Conservation (phyloP, 1,140 invertebrate genomes). For the Anastrepha obliqua region DNA sequence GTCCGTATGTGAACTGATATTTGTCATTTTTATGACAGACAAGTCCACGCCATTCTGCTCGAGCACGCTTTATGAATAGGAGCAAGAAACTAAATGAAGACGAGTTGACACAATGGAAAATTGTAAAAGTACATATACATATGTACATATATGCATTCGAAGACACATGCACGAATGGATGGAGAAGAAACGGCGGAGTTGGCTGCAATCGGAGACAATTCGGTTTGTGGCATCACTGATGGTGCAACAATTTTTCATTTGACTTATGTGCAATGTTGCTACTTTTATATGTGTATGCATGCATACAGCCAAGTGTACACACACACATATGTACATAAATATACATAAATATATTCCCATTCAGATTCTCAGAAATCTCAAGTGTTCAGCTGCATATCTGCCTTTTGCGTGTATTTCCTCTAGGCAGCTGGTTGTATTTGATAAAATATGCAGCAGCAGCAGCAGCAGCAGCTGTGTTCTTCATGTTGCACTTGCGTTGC, state of each 20-base stretch:
- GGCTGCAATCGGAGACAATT: conserved; percentile 19
- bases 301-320: background rate
- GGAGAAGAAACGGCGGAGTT: background rate
- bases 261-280: background rate
- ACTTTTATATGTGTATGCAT: background rate
- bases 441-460: background rate
- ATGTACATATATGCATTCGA: background rate
- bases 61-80: background rate
- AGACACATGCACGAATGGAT: no score
- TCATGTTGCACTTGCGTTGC: conserved; percentile 22
- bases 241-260: conserved; percentile 29
- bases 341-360: no score
- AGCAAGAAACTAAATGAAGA: no score
- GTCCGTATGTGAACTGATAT: background rate
- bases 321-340: no score
- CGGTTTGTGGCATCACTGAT: background rate
- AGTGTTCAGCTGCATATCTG: conserved; percentile 20
- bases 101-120: no score
- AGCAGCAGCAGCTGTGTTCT: background rate
- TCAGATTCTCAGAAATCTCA: background rate
- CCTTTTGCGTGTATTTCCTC: background rate
- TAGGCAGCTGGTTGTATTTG: conserved; percentile 11
- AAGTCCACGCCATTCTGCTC: background rate
- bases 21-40: conserved; percentile 17
- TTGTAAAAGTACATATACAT: background rate